Conservation (phyloP, 2,888 invertebrate genomes). For the Xanthia togata region DNA sequence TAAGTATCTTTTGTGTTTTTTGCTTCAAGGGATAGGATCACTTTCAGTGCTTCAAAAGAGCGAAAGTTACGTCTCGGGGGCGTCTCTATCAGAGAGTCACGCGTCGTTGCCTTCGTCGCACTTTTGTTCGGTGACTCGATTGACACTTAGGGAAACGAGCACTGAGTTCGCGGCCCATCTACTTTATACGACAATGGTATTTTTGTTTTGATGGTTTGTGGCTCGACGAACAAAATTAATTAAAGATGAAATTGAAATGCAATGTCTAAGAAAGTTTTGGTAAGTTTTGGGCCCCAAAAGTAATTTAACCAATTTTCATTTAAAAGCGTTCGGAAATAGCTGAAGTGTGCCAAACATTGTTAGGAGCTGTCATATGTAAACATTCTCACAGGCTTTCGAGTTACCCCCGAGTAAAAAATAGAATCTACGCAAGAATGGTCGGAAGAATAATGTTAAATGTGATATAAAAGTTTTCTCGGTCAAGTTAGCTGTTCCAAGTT, state of each 20-base stretch:
- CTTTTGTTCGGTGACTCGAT: conserved; percentile 74
- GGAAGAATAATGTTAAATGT: conserved; percentile 62
- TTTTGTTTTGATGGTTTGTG: conserved; percentile 52
- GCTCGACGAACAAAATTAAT: conserved; percentile 50
- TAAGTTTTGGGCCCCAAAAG: conserved; percentile 30
- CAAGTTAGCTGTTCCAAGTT: conserved; percentile 74
- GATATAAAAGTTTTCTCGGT: conserved; percentile 73
- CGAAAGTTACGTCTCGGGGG: conserved; percentile 62
- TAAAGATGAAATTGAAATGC: conserved; percentile 39
- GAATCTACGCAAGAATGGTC: conserved; percentile 65
- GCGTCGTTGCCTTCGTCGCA: conserved; percentile 78
- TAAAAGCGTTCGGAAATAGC: conserved; percentile 15
- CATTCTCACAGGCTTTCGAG: conserved; percentile 36
- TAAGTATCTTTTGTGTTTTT: conserved; percentile 53
- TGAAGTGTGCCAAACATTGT: conserved; percentile 28
- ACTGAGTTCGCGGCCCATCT: conserved; percentile 61
- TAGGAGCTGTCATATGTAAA: conserved; percentile 44
- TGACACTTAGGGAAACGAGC: conserved; percentile 69
- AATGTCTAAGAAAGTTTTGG: conserved; percentile 26
- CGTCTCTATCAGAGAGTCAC: conserved; percentile 78
- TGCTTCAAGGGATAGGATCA: conserved; percentile 43
- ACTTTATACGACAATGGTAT: conserved; percentile 66
- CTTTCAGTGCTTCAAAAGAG: conserved; percentile 59
- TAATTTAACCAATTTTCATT: conserved; percentile 27
- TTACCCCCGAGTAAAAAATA: conserved; percentile 51